Base-by-base conservation (phyloP, 2,888 invertebrate species). In the Drosophila prolongata region DNA sequence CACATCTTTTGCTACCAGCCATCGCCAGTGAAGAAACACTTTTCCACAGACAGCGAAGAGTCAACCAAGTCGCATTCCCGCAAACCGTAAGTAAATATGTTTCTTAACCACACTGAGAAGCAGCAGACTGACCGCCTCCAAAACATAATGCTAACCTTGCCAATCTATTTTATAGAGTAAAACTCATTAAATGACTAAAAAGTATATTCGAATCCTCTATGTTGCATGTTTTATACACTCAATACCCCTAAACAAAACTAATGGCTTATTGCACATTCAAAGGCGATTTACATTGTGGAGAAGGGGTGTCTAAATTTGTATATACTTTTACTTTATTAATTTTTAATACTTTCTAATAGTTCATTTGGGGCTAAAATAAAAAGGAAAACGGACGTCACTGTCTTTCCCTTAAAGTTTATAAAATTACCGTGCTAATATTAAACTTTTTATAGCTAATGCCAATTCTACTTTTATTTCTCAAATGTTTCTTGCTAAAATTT, bases 1-100 rank as follows among this genome's bases (percentile, higher is more conserved):
- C 96, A 97, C 87, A 96, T 97, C 75, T 97, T 97, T 91, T 97
- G 97, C 89, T 97, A 97, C 90, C 97, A 97, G 91, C 96, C 96
- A 0, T 96, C 96, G 1, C 97, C 97, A 0, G 95, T 96, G 2
- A 95, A 95, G 91, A 95, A 96, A 80, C 95, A 96, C 88, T 96
- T 96, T 87, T 96, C 96, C 1, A 95, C 95, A 58, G 96, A 96
- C 87, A 95, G 95, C 59, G 96, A 96, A 74, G 95, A 94, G 65
- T 90, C 91, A 0, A 65, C 79, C 1, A 77, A 57, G 13, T 77
- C 69, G 6, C 93, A 93, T 89, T 93, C 94, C 80, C 84, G 89
- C 53, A 92, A 91, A 90, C 90, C 92, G 93, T 92, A 92, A 93
- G 92, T 91, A 60, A 11, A 24, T 24, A 6, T 24, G 13, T n/a